phyloP scores from a whole-genome alignment of 2,113 vertebrate species.

The Trematomus loennbergii region DNA sequence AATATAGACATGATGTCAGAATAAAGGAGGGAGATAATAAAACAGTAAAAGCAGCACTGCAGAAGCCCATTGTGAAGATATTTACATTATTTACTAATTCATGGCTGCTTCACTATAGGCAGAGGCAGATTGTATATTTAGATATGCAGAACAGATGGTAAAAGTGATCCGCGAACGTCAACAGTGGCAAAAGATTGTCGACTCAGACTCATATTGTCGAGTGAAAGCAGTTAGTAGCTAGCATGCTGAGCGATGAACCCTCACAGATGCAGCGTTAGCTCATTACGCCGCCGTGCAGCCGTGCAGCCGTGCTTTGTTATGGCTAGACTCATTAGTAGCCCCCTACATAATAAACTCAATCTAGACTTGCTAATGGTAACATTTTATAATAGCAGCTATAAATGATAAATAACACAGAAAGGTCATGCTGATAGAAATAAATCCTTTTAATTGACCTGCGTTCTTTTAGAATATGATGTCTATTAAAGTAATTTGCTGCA shows the following conservation, averaged over 20 bases:
- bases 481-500: conserved; percentile 1
- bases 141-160: conserved; percentile 5
- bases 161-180: conserved; percentile 7
- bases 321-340: conserved; percentile 39
- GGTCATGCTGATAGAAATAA: neutral
- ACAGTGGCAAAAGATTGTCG: neutral
- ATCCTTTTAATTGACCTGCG: conserved; percentile 15
- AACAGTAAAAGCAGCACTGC: neutral
- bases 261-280: conserved; percentile 19
- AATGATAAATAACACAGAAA: conserved; percentile 27
- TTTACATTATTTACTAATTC: neutral
- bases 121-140: neutral
- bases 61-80: neutral
- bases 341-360: conserved; percentile 16
- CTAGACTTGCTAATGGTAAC: conserved; percentile 38
- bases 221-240: conserved; percentile 11
- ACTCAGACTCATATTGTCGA: neutral
- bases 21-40: neutral
- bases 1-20: too few relatives aligned
- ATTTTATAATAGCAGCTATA: conserved; percentile 36
- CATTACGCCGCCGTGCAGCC: conserved; percentile 16
- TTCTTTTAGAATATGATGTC: conserved; percentile 25
- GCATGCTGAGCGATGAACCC: conserved; percentile 16
- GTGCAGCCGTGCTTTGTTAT: conserved; percentile 33
- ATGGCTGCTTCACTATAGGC: neutral